Evolutionary conservation across 2,797 vertebrate genomes (phyloP), one percentile per base, ranked within the genome.

Genomic region (Periophthalmus magnuspinnatus): DNA sequence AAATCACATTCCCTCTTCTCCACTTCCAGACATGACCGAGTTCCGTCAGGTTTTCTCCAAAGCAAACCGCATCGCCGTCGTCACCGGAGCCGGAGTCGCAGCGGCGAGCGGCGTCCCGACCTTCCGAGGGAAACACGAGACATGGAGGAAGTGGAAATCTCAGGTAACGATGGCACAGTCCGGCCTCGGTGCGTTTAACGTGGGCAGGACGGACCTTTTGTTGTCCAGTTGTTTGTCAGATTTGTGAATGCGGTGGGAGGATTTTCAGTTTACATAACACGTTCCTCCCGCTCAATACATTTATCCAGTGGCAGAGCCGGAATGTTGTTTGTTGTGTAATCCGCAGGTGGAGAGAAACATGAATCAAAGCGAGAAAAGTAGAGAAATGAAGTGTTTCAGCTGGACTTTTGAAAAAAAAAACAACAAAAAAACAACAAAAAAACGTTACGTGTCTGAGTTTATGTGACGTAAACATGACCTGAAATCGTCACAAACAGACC

Each of bases 131-230:
- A 89, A 94, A 0, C 93, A 95, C 28, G 96, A 96, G 32, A 95
- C 93, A 67, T 99, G 97, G 97, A 95, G 97, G 61, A 96, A 93
- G 81, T 99, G 97, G 97, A 93, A 94, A 75, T 94, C 97, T 17
- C 96, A 98, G 95, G 97, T 97, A 65, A 61, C 38, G 50, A 34
- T 24, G 5, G 19, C 11, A 28, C 14, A 16, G 14, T 55, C 28
- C 28, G 63, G 17, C 3, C 54, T 24, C 34, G 59, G 33, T 41
- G 60, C 60, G 41, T 63, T 41, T 63, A 22, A 28, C 33, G 45
- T 65, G 8, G 45, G 28, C 63, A 41, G 28, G 41, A 11, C n/a
- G 21, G 36, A 34, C 36, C 19, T n/a, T 9, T 60, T n/a, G 61
- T 54, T 76, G 68, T 84, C 62, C 67, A 74, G 69, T 57, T 81